Conservation (phyloP, 37 sponge, comb jelly and placozoan genomes). For the Halisarca cf. caerulea region DNA sequence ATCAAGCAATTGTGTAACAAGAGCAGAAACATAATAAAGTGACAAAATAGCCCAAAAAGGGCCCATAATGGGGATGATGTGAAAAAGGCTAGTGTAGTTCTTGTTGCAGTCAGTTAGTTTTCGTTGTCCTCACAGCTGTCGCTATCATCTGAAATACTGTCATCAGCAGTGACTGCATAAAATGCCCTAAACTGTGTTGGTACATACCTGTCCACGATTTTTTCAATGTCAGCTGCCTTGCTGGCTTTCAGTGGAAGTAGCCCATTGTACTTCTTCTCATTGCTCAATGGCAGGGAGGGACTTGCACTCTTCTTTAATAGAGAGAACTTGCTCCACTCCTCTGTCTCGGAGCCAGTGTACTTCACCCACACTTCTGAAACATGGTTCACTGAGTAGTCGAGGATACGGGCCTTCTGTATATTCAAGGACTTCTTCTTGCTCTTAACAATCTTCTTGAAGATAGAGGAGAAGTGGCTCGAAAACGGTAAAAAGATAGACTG, state of each 20-base stretch:
- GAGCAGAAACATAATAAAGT: no score
- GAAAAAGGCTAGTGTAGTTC: no score
- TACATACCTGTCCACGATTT: no score
- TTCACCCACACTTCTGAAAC: background rate
- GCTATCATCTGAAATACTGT: no score
- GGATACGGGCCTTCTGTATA: background rate
- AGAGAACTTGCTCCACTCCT: background rate
- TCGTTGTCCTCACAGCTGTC: no score
- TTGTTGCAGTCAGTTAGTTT: no score
- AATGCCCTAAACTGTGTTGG: no score
- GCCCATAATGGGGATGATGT: no score
- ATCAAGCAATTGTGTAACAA: no score
- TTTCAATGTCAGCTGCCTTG: background rate
- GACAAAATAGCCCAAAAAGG: no score
- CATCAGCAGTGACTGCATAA: no score
- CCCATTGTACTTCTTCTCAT: background rate
- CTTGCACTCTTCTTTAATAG: background rate
- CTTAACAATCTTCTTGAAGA: background rate
- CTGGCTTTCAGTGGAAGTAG: background rate
- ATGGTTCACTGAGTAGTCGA: background rate
- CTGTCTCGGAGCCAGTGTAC: background rate
- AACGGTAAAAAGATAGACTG: background rate
- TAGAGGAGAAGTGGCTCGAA: background rate
- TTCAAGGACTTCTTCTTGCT: background rate
- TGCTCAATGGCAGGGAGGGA: background rate